phyloP scores from a whole-genome alignment of 2,113 vertebrate genomes.

The Callocephalon fimbriatum region DNA sequence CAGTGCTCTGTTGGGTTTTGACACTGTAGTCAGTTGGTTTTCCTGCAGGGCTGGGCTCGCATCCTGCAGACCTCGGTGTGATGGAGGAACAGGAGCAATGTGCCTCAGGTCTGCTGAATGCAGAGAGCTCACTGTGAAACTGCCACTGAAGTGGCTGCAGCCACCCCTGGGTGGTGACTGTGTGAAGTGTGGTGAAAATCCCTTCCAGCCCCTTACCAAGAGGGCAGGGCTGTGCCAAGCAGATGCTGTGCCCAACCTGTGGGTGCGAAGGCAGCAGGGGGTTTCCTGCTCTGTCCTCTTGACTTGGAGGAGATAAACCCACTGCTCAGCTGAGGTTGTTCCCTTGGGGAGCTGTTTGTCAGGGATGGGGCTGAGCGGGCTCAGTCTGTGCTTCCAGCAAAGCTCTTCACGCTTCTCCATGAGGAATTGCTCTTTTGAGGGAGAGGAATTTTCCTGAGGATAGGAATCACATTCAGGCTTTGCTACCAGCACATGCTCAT shows the following conservation, averaged over 20 bases:
- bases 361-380: not conserved
- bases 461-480: not conserved
- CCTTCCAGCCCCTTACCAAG: not conserved
- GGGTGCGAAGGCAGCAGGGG: not conserved
- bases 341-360: not conserved
- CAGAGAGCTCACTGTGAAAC: not conserved
- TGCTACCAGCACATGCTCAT: not conserved
- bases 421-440: not conserved
- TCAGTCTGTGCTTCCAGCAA: not conserved
- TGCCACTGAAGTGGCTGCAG: not conserved
- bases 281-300: not conserved
- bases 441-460: not conserved
- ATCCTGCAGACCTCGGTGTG: not conserved
- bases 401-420: not conserved
- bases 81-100: not conserved
- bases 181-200: not conserved
- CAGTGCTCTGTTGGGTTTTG: not conserved
- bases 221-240: rapidly evolving
- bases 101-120: not conserved
- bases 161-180: not conserved
- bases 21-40: not conserved
- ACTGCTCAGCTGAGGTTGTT: not conserved
- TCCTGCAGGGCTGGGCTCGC: not conserved
- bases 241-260: rapidly evolving
- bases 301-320: rapidly evolving